Base-by-base conservation (phyloP, 2,797 vertebrate genomes). In the Helicolenus hilgendorfi region DNA sequence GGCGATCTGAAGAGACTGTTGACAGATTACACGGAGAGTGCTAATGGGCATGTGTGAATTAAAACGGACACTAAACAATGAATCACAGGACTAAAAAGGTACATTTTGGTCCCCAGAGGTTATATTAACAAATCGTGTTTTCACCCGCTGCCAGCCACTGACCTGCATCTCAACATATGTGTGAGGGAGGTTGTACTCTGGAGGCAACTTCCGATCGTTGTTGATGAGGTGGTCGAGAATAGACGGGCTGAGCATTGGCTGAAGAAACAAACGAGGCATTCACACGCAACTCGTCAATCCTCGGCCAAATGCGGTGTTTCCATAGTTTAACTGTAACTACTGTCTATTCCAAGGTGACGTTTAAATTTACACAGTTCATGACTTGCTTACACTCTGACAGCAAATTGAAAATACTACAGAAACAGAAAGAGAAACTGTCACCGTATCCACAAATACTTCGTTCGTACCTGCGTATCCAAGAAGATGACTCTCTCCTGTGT, bases 111-210 rank as follows among this genome's bases (percentile, higher is more conserved):
- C 7, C 11, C 1, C 10, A 7, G 7, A 41, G 6, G 14, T 71
- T 4, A n/a, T n/a, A 11, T 20, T 8, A 6, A 62, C 7, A 71
- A 41, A 1, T 2, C 4, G 7, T 22, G 27, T 35, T 29, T 49
- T 70, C 7, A 35, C 15, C 10, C 20, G 55, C 18, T 72, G 82
- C 83, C 85, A 18, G n/a, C 13, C 24, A 90, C 96, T 94, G 77
- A 98, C 98, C 98, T 99, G 98, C 98, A 99, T 98, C 92, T 99
- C 98, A 18, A 99, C 97, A 0, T 99, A 99, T 2, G 98, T 98
- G 89, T 99, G 98, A 29, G 98, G 98, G 6, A 99, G 98, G 91
- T 97, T 98, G 93, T 98, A 99, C 89, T 99, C 98, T 0, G 98
- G 98, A 13, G 98, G 98, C 71, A 99, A 89, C 84, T 99, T 99